Conservation (phyloP, 2,113 vertebrate species). For the Tetraodon nigroviridis region DNA sequence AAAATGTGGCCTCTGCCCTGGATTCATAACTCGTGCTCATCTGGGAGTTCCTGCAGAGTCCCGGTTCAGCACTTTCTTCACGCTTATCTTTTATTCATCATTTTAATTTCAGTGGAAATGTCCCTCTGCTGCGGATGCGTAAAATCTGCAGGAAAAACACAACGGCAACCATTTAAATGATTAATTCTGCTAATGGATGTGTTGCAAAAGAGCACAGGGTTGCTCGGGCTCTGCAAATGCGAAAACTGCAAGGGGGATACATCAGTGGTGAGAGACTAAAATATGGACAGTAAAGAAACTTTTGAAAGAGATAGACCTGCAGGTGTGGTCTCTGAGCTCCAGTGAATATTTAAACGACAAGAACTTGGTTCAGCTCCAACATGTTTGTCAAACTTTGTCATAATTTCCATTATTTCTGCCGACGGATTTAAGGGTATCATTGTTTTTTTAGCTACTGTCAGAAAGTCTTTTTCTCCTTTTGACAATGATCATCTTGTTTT, state of each 20-base stretch:
- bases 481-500: conserved; percentile 13
- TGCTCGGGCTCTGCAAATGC: neutral
- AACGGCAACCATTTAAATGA: conserved; percentile 51
- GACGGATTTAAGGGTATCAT: conserved; percentile 11
- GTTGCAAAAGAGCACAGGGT: conserved; percentile 1
- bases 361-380: too few species aligned
- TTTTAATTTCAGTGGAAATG: conserved; percentile 50
- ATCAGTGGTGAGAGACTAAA: too few species aligned
- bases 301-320: too few species aligned
- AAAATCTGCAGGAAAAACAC: conserved; percentile 16
- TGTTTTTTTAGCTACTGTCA: neutral
- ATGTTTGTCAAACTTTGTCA: neutral
- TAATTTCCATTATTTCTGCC: conserved; percentile 29
- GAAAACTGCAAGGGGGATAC: too few species aligned
- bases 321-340: too few species aligned
- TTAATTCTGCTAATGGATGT: conserved; percentile 39
- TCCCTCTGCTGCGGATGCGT: conserved; percentile 18
- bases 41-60: conserved; percentile 33
- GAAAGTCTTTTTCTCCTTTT: conserved; percentile 6
- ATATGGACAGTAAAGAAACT: too few species aligned
- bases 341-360: too few species aligned
- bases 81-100: conserved; percentile 69
- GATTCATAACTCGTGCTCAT: conserved; percentile 41
- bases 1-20: conserved; percentile 33
- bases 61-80: conserved; percentile 48